Conservation (phyloP, 2,888 invertebrate species). For the Eilema griseolum region DNA sequence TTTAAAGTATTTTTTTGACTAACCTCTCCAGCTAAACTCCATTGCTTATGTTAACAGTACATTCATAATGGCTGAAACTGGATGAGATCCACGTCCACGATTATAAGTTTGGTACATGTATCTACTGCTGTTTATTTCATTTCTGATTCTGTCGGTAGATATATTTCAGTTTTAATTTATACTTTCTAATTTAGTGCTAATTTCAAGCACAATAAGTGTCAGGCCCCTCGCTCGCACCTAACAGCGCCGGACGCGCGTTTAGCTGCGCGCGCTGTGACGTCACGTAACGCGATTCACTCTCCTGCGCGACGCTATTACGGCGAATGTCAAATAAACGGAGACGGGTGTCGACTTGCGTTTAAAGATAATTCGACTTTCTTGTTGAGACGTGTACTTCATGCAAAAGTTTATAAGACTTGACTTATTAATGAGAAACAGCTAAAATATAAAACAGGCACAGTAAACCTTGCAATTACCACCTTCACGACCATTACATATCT, state of each 20-base stretch:
- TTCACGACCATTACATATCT: neutral
- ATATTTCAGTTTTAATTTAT: neutral
- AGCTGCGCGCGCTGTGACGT: slow-evolving; percentile 2
- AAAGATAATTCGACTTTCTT: neutral
- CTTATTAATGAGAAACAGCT: neutral
- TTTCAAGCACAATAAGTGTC: neutral
- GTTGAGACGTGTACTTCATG: neutral
- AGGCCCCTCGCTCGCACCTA: neutral
- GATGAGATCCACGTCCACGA: too few relatives aligned
- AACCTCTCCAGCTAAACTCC: too few relatives aligned
- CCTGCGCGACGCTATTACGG: slow-evolving; percentile 7
- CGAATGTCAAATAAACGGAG: slow-evolving; percentile 7
- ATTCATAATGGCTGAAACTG: too few relatives aligned
- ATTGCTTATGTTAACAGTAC: too few relatives aligned
- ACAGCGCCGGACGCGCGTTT: neutral
- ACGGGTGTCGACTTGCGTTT: slow-evolving; percentile 14
- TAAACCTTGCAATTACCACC: neutral
- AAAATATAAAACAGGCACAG: neutral
- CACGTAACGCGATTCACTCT: slow-evolving; percentile 7
- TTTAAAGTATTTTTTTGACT: too few relatives aligned
- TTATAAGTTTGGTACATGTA: too few relatives aligned
- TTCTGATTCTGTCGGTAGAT: neutral
- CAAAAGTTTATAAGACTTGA: neutral
- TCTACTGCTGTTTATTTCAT: neutral
- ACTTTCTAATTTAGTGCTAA: neutral